Percentiles rank a stretch among this genome's conserved stretches.
Conservation (phyloP, 2,113 vertebrate genomes). For the Riparia riparia region DNA sequence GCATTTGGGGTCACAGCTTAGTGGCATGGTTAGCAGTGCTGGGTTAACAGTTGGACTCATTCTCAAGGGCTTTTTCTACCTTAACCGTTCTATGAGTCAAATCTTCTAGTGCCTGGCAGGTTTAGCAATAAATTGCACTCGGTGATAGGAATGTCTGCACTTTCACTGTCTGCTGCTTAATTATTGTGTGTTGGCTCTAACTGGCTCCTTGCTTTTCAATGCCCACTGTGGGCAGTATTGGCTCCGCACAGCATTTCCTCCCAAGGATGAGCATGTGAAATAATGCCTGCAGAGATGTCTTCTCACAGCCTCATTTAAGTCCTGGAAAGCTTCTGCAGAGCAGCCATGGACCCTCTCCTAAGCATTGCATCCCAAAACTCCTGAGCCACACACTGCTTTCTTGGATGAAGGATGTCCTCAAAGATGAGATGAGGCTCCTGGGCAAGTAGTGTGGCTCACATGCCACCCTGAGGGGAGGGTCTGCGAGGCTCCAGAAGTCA, state of each 20-base stretch:
- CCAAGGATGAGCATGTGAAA: not conserved
- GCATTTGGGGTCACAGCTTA: not conserved
- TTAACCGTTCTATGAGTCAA: not conserved
- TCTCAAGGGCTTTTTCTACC: not conserved
- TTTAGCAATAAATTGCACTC: not conserved
- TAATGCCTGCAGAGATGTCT: not conserved
- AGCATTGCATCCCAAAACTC: accelerated
- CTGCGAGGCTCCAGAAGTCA: not conserved
- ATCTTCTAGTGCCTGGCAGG: not conserved
- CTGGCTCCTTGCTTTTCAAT: not conserved
- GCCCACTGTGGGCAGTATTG: not conserved
- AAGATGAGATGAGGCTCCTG: not conserved
- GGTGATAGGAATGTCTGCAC: accelerated
- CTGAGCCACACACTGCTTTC: not conserved
- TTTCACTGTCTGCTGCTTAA: not conserved
- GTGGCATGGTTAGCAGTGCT: not conserved
- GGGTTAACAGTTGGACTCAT: not conserved
- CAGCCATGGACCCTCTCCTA: not conserved
- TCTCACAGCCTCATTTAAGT: not conserved
- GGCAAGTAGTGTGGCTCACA: not conserved
- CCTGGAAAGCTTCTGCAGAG: not conserved
- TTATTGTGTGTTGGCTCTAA: not conserved
- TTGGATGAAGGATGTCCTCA: not conserved
- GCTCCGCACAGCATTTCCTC: not conserved
- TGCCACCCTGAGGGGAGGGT: not conserved